Base-by-base conservation (phyloP, 2,888 invertebrate species). In the Creontiades dilutus region DNA sequence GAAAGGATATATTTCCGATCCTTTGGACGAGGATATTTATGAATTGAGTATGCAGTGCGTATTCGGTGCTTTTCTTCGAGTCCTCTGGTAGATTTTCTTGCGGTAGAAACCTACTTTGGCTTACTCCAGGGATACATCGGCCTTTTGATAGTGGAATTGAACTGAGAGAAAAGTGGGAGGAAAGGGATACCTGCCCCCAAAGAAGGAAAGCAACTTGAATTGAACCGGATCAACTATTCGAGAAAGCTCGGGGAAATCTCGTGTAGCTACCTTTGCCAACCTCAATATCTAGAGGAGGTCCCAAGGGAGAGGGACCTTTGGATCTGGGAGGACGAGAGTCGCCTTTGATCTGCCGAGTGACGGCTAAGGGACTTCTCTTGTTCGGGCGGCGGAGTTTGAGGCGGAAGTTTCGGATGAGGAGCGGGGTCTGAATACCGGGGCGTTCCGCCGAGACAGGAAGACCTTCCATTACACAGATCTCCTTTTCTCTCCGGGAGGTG, bases 261-360 rank as follows among this genome's bases (percentile, higher is more conserved):
- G 68, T 68, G 23, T 27, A 23, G 19, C 68, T 68, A 68, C 68
- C 68, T 68, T 68, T 68, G 68, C 68, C 23, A 68, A 68, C 68
- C 68, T 23, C 68, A 68, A 68, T 68, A 23, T 68, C 68, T n/a
- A 23, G 68, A 61, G 68, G 68, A 27, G 68, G 11, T 23, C 19
- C 61, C 61, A 11, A 3, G 61, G 61, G 61, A 19, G 61, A 23
- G 19, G 68, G 68, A 23, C 23, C 52, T 14, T 13, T 52, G 52
- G 52, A 12, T 13, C 13, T 52, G 52, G 16, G 23, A 68, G 68
- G 19, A 68, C 37, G 37, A 37, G 37, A 68, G 23, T 23, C 68
- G 68, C 68, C 68, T 68, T 68, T 68, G 68, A 68, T 68, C 68
- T 68, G 68, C 68, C 23, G 68, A 68, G 68, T 68, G 68, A 68